phyloP scores from a whole-genome alignment of 2,797 vertebrate species.

The Macrochelys suwanniensis region DNA sequence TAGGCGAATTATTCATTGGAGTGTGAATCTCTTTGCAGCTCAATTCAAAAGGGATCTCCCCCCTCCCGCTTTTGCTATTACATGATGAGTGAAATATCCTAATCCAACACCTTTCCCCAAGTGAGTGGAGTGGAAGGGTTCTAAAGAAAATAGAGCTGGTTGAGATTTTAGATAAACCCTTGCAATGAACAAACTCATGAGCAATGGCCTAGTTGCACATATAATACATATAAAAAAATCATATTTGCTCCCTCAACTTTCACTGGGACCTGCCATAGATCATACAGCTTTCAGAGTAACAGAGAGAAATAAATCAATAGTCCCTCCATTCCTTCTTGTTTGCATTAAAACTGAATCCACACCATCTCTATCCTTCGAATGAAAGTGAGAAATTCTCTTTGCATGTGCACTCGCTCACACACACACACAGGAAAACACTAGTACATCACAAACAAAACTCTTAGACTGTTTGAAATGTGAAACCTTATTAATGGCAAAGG shows the following conservation, averaged over 20 bases:
- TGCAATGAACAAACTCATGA: background rate
- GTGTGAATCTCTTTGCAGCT: background rate
- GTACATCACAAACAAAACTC: background rate
- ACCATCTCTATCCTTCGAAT: background rate
- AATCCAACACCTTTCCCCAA: background rate
- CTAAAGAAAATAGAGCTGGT: background rate
- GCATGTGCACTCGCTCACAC: background rate
- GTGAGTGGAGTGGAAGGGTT: no score
- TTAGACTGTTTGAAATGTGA: background rate
- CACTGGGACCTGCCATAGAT: background rate
- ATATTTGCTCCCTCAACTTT: background rate
- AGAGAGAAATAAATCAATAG: background rate
- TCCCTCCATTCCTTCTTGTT: background rate
- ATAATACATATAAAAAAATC: background rate
- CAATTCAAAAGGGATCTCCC: background rate
- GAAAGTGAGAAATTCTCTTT: background rate
- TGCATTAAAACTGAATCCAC: background rate
- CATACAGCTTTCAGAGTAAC: background rate
- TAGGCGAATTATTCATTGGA: background rate
- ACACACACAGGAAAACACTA: background rate
- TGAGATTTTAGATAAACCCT: background rate
- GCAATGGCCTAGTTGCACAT: background rate
- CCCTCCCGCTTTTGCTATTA: background rate
- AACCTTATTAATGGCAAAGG: background rate
- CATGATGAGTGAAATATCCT: background rate